Evolutionary conservation across 2,113 vertebrate species (phyloP), one percentile per base, ranked within the genome.

Genomic region (Miniopterus natalensis): DNA sequence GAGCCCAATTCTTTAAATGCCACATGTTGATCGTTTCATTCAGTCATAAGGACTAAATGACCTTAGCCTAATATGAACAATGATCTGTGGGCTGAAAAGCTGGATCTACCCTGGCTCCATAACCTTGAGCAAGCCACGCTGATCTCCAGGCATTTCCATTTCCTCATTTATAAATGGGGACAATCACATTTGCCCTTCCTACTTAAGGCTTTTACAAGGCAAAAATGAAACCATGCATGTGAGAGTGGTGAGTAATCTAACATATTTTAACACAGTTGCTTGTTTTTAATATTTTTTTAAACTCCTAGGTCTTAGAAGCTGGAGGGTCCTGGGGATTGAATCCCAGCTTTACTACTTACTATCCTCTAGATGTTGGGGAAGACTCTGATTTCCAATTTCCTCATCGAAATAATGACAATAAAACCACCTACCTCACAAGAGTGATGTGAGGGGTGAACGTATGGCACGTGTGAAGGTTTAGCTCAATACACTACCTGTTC

Each of bases 271-370:
- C 65, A n/a, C 47, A 40, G 77, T 11, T 40, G 47, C 21, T 91
- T 15, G 2, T 78, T 90, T 88, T 78, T 40, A 63, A 25, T n/a
- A 61, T 75, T 78, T 96, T 79, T 45, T 77, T 65, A 77, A 92
- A 79, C 15, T 29, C n/a, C 63, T 29, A 85, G 51, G 55, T 78
- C 45, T 65, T 70, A 1, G 55, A 65, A 92, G 40, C 63, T 80
- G 78, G 2, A 25, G 42, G 51, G 36, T 47, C 40, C 17, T 73
- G 15, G 45, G 59, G 49, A 51, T 86, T 89, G 47, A 85, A 94
- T 59, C 31, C 18, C 49, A 71, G 20, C 36, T 84, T 47, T 29
- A 63, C 40, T 8, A 57, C 53, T 65, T 40, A 75, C 18, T 51
- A 45, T 59, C 17, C 17, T 84, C 49, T 25, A 49, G 47, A 49